Evolutionary conservation across 2,113 vertebrate genomes (phyloP).

Genomic region (Lamprologus callipterus): DNA sequence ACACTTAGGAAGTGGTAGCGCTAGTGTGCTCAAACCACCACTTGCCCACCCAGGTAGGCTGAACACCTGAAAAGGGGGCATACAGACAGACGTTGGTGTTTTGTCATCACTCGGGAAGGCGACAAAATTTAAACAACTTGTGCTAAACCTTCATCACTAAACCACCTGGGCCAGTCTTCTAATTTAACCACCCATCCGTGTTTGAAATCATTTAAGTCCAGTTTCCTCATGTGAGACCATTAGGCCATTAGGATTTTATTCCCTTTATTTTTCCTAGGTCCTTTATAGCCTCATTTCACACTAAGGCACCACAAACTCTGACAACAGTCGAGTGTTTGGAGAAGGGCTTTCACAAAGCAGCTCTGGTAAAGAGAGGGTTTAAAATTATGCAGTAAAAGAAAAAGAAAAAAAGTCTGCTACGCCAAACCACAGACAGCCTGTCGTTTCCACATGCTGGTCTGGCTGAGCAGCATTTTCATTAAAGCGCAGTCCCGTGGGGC

Average conservation of each 20-base stretch:
- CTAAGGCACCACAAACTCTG: not conserved
- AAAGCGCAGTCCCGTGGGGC: not conserved
- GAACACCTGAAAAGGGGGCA: not conserved
- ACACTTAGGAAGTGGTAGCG: not conserved
- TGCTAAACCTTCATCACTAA: not conserved
- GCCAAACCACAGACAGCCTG: constrained; percentile 12
- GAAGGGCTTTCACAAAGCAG: not conserved
- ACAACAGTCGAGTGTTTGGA: not conserved
- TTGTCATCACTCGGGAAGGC: not conserved
- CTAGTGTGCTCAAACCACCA: not conserved
- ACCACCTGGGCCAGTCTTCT: not conserved
- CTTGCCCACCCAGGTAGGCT: constrained; percentile 36
- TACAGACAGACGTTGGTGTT: not conserved
- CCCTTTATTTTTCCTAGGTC: not conserved
- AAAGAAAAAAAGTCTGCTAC: not conserved
- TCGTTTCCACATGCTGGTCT: constrained; percentile 35
- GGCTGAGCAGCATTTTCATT: constrained; percentile 9
- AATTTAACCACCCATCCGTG: not conserved
- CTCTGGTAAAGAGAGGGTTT: not conserved
- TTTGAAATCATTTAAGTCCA: not conserved
- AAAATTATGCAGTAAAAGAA: not conserved
- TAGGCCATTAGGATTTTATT: not conserved
- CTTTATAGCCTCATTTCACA: constrained; percentile 2
- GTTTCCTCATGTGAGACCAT: not conserved
- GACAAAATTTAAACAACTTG: not conserved